Percentiles rank a stretch among this genome's conserved stretches.
phyloP scores from a whole-genome alignment of 1,140 invertebrate species.

The Orchestia grillus region DNA sequence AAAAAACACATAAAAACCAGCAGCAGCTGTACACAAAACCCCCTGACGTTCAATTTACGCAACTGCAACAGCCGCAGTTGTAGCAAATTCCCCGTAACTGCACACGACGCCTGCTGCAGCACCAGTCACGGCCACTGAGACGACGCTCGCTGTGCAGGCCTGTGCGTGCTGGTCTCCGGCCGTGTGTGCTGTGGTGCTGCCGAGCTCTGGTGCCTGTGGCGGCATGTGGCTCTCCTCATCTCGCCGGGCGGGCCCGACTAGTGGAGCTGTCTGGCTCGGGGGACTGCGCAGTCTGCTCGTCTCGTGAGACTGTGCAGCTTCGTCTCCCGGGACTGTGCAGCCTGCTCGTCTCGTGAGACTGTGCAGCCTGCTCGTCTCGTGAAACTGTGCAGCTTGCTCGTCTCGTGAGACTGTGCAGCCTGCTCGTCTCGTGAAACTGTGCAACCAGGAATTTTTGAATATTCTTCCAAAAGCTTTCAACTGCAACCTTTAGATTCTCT shows the following conservation, averaged over 20 bases:
- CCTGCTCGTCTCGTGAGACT: neutral
- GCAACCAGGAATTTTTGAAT: neutral
- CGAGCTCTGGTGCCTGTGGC: conserved; percentile 2
- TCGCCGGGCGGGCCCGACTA: neutral
- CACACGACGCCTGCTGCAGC: too few relatives aligned
- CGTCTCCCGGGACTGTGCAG: too few relatives aligned
- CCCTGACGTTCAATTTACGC: too few relatives aligned
- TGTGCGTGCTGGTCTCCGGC: neutral
- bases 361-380: neutral
- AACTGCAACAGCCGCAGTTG: too few relatives aligned
- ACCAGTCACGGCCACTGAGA: too few relatives aligned
- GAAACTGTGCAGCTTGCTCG: too few relatives aligned
- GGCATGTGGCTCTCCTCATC: neutral
- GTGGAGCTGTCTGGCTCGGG: too few relatives aligned
- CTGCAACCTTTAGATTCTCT: neutral
- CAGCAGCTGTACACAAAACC: too few relatives aligned
- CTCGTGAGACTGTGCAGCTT: too few relatives aligned
- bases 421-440: neutral
- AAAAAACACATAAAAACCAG: too few relatives aligned
- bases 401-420: too few relatives aligned
- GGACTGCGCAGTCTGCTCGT: neutral
- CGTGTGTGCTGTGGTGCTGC: neutral
- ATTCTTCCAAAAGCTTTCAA: neutral
- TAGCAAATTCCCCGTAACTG: too few relatives aligned
- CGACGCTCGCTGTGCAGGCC: neutral